These are phyloP conservation scores for Clepsis dumicolana DNA, from an alignment of 2,888 invertebrate genomes.

Conservation along the genomic window DNA sequence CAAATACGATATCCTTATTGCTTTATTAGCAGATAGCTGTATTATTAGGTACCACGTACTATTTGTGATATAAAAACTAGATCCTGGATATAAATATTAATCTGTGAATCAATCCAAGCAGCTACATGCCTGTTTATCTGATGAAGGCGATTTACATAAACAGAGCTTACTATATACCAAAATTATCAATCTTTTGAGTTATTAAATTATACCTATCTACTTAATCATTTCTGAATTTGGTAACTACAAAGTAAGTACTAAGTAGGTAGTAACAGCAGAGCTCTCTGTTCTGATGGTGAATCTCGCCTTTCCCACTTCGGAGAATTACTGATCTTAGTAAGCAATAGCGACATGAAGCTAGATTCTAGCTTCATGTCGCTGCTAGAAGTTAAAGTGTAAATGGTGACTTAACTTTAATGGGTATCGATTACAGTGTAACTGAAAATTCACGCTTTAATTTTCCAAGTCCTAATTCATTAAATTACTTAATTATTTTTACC, in stretches of 20 bases:
- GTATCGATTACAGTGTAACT: not conserved
- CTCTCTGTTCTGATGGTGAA: no score
- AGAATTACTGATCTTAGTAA: not conserved
- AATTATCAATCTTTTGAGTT: not conserved
- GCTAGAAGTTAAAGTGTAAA: not conserved
- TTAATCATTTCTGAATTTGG: no score
- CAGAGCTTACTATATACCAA: not conserved
- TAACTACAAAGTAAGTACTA: not conserved
- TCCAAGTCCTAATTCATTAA: not conserved
- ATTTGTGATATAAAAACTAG: conserved; percentile 1
- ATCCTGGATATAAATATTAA: conserved; percentile 26
- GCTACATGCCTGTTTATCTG: not conserved
- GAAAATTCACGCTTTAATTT: not conserved
- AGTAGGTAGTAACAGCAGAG: not conserved
- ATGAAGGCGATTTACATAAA: not conserved
- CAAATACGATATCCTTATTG: conserved; percentile 14
- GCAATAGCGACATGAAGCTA: not conserved
- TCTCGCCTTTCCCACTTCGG: not conserved
- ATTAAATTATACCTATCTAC: no score
- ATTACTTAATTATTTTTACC: not conserved
- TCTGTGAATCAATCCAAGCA: conserved; percentile 18
- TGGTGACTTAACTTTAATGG: not conserved
- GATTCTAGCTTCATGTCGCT: no score
- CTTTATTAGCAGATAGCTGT: not conserved
- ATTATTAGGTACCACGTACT: not conserved